Base-by-base conservation (phyloP, 2,113 vertebrate species). In the Sinocyclocheilus maitianheensis region DNA sequence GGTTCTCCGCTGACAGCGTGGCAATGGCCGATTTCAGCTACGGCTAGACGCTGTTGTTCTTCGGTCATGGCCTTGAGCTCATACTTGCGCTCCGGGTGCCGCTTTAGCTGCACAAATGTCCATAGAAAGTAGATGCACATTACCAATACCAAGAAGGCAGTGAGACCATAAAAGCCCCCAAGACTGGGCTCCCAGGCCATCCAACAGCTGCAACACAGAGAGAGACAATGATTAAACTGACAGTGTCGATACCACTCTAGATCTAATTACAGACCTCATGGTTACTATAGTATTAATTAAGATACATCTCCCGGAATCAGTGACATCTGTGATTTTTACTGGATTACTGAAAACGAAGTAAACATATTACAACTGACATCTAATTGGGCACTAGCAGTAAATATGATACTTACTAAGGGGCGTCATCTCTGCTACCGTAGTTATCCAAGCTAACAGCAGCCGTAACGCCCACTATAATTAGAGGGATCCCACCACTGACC, bases 151-250 rank as follows among this genome's bases (percentile, higher is more conserved):
- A 97, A 94, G 91, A 96, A 93, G 16, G 95, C 95, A 1, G 91
- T 92, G 0, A 96, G 97, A 18, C 96, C 96, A 0, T 97, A 97
- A 89, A 97, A 97, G 5, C 95, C 96, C 4, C 96, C 96, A 0
- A 97, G 95, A 88, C 97, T 97, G 65, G 96, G 95, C 86, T 96
- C 95, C 97, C 96, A 97, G 65, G 96, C 95, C 96, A 97, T 97
- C 97, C 97, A 97, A 91, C 97, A 97, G 90, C 97, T 97, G 94
- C 6, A 60, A 0, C 65, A 85, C 20, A 86, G 30, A 78, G 20
- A 83, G 53, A 86, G 34, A 76, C 43, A 18, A 24, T 67, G 37
- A 78, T 80, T 77, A 48, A 84, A 74, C 84, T 79, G 75, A 77
- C 85, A 86, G n/a, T 62, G 65, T 79, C 46, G 65, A 85, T 84